phyloP scores from a whole-genome alignment of 2,888 invertebrate species.

The Toxonevra muliebris region DNA sequence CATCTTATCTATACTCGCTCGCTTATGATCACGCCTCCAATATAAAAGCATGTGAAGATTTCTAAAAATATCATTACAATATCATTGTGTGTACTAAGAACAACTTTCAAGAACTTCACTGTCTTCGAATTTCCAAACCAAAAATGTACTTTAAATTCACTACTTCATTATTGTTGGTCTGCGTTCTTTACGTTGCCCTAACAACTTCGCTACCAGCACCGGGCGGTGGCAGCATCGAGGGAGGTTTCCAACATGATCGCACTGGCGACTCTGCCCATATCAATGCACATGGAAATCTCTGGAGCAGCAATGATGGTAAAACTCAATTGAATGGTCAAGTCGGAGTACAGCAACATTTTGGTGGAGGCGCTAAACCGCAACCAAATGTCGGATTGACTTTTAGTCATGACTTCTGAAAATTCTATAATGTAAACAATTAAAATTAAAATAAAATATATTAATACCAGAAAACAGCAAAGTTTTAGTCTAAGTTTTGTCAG shows the following conservation, averaged over 20 bases:
- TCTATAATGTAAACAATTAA: too few relatives aligned
- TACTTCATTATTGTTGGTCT: background rate
- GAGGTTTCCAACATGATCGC: background rate
- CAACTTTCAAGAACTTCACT: too few relatives aligned
- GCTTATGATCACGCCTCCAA: too few relatives aligned
- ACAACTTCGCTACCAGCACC: background rate
- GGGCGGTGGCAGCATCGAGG: background rate
- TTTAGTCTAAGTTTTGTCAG: too few relatives aligned
- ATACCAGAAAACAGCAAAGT: too few relatives aligned
- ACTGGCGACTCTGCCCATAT: background rate
- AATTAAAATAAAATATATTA: too few relatives aligned
- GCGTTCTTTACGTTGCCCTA: background rate
- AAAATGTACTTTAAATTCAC: too few relatives aligned
- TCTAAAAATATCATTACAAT: too few relatives aligned
- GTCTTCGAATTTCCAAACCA: too few relatives aligned
- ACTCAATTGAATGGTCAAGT: background rate
- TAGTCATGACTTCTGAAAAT: slow-evolving; percentile 6
- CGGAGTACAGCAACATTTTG: slow-evolving; percentile 15
- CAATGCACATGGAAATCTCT: slow-evolving; percentile 10
- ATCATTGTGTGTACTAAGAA: too few relatives aligned
- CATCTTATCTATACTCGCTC: too few relatives aligned
- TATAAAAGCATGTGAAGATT: too few relatives aligned
- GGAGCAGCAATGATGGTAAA: slow-evolving; percentile 5
- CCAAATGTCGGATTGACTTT: background rate
- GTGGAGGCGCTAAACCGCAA: slow-evolving; percentile 8